Conservation (phyloP, 92 coral and sea anemone genomes). For the Bergia puertoricense region DNA sequence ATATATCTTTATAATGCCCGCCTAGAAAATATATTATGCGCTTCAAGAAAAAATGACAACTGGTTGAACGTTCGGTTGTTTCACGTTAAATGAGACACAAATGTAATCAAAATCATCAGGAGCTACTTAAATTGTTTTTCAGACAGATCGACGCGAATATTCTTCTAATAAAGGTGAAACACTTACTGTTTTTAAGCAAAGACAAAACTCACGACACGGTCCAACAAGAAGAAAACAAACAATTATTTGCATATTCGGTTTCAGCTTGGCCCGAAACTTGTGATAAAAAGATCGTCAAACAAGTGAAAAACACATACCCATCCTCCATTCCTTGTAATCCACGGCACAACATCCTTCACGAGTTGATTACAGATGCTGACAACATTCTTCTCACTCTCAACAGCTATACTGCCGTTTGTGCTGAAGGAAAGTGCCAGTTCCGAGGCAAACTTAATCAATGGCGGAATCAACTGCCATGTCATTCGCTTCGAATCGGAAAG, state of each 20-base stretch:
- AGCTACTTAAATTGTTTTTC: not conserved
- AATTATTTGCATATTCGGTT: not conserved
- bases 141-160: too few species aligned
- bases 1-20: too few species aligned
- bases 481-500: constrained; percentile 11
- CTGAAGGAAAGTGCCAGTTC: constrained; percentile 18
- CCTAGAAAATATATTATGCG: too few species aligned
- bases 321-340: constrained; percentile 25
- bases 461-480: constrained; percentile 4
- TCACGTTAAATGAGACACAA: not conserved
- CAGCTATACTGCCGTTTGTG: not conserved
- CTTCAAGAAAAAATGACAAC: too few species aligned
- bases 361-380: constrained; percentile 11
- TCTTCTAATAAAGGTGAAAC: not conserved
- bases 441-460: constrained; percentile 12
- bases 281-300: not conserved
- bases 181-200: too few species aligned
- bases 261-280: too few species aligned
- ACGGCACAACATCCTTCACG: constrained; percentile 10
- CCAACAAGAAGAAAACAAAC: not conserved
- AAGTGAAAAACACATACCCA: constrained; percentile 11
- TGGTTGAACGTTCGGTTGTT: too few species aligned
- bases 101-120: not conserved
- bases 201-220: not conserved
- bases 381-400: not conserved